Conservation (phyloP, 2,888 invertebrate species). For the Drosophila kanekoi region DNA sequence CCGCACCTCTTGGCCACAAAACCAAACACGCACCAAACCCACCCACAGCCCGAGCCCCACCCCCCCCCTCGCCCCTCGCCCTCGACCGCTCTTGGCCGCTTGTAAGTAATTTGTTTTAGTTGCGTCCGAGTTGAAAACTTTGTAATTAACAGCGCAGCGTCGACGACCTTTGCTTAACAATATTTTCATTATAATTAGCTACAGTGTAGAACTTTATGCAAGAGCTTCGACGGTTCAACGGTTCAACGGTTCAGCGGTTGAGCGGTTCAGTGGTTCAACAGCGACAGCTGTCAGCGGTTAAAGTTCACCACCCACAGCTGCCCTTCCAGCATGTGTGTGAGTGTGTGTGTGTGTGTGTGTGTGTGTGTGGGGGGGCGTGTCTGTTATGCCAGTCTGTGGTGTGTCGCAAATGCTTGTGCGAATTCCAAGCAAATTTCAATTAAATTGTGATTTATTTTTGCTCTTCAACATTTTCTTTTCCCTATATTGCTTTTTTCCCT, state of each 20-base stretch:
- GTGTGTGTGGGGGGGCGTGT: conserved; percentile 4
- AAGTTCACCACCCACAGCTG: conserved; percentile 37
- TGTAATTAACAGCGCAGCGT: conserved; percentile 68
- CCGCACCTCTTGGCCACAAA: conserved; percentile 14
- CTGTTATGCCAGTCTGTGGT: conserved; percentile 1
- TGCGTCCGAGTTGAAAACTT: conserved; percentile 71
- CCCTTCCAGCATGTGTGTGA: background rate
- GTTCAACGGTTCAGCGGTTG: conserved; percentile 17
- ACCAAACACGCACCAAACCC: background rate
- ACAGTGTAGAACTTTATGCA: conserved; percentile 33
- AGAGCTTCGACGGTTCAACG: conserved; percentile 23
- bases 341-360: background rate
- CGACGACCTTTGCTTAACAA: conserved; percentile 56
- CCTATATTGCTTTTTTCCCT: too few species aligned
- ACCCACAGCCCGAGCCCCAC: too few species aligned
- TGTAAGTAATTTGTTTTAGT: conserved; percentile 67
- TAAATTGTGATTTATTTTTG: conserved; percentile 23
- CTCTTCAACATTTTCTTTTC: background rate
- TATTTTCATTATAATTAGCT: conserved; percentile 61
- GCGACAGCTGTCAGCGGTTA: conserved; percentile 44
- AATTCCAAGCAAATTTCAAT: conserved; percentile 14
- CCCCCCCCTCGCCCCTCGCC: background rate
- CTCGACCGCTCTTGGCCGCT: too few species aligned
- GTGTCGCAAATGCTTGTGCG: conserved; percentile 9
- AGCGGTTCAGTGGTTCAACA: conserved; percentile 39